phyloP scores from a whole-genome alignment of 2,113 vertebrate species.

The Talpa occidentalis region DNA sequence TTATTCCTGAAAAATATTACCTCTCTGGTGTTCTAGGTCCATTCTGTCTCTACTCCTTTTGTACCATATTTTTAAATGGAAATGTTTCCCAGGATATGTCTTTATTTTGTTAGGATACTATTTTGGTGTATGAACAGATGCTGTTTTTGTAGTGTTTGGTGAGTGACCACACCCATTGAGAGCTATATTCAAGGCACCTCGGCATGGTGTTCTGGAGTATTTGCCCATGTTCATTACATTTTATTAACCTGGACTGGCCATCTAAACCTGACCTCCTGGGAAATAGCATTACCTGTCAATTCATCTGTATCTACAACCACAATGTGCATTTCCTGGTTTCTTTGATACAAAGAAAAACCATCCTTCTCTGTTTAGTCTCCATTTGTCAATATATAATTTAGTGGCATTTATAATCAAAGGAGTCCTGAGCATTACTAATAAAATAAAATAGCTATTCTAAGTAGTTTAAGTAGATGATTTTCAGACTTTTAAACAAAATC shows the following conservation, averaged over 20 bases:
- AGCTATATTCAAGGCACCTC: background rate
- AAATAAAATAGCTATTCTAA: slow-evolving; percentile 25
- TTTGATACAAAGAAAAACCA: background rate
- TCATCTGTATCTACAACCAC: slow-evolving; percentile 34
- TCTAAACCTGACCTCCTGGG: background rate
- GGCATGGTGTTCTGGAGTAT: background rate
- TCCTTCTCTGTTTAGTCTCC: slow-evolving; percentile 22
- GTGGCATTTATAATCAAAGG: slow-evolving; percentile 36
- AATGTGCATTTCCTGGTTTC: slow-evolving; percentile 50
- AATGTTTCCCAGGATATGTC: background rate
- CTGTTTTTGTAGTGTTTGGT: background rate
- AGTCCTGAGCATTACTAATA: slow-evolving; percentile 1
- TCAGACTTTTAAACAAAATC: slow-evolving; percentile 25
- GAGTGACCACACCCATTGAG: background rate
- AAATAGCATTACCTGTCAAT: slow-evolving; percentile 42
- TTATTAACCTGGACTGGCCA: background rate
- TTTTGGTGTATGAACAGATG: slow-evolving; percentile 42
- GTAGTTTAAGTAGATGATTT: background rate
- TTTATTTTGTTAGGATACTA: background rate
- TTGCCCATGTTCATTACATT: background rate
- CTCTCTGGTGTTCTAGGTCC: background rate
- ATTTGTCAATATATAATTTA: slow-evolving; percentile 53
- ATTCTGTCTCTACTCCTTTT: background rate
- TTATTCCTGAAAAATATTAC: background rate
- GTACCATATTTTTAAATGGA: background rate